Evolutionary conservation across 1,140 invertebrate species (phyloP).

Genomic region (Brevipalpus yothersi): DNA sequence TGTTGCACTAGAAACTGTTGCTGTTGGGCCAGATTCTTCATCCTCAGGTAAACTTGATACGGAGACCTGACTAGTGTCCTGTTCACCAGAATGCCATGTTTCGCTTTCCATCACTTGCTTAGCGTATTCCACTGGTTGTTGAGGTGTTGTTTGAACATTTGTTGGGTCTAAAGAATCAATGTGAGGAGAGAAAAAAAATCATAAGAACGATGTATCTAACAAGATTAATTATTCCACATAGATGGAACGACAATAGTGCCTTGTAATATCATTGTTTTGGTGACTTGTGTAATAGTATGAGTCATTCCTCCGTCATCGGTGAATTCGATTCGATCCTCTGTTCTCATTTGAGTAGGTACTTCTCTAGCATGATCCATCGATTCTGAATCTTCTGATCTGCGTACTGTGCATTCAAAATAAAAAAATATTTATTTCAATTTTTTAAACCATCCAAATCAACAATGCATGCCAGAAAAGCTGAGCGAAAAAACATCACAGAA

Average conservation of each 20-base stretch:
- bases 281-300: constrained; percentile 9
- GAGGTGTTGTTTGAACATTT: background rate
- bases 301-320: constrained; percentile 6
- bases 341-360: background rate
- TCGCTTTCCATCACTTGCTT: constrained; percentile 8
- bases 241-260: background rate
- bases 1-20: constrained; percentile 9
- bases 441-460: no score
- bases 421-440: no score
- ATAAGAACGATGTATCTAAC: background rate
- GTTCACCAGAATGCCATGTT: constrained; percentile 12
- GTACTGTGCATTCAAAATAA: background rate
- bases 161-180: background rate
- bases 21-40: constrained; percentile 13
- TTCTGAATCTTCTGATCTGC: background rate
- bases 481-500: no score
- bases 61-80: constrained; percentile 16
- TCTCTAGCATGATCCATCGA: no score
- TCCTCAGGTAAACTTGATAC: constrained; percentile 15
- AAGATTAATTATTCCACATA: background rate
- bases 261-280: constrained; percentile 9
- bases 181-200: background rate
- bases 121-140: background rate
- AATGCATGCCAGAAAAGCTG: no score
- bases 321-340: constrained; percentile 4